Base-by-base conservation (phyloP, 1,140 invertebrate species). In the Scaptomyza hsui region DNA sequence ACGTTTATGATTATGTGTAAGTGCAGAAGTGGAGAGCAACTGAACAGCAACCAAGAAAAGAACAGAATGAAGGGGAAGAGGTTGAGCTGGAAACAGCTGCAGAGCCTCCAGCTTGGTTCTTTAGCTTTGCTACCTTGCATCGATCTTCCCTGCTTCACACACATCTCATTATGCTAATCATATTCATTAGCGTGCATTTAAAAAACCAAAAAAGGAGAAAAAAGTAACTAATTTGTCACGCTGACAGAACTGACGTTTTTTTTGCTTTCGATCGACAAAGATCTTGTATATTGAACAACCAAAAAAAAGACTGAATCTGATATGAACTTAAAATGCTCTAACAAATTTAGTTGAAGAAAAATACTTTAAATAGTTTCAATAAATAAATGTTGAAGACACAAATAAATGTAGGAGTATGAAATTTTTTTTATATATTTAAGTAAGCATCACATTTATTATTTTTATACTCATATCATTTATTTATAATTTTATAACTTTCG, bases 1-100 rank as follows among this genome's bases (percentile, higher is more conserved):
- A 75, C 82, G 78, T 53, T 86, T 86, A 81, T 86, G 81, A 81
- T 86, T 81, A 78, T 77, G 82, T 86, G 73, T 86, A 85, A 86
- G 82, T 78, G 74, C 82, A 60, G 56, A 47, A 67, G 44, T 16
- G 44, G 61, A 42, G 53, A 42, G 7, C 32, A 35, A n/a, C n/a
- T n/a, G n/a, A n/a, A n/a, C n/a, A n/a, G n/a, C n/a, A n/a, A n/a
- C 15, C 69, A 75, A 32, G 12, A 61, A 47, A 3, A 21, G 26
- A 37, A 49, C 21, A 51, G 32, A 41, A 15, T 48, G 29, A 24
- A 57, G n/a, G 29, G 35, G 4, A 12, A 16, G 18, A 19, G 44
- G 13, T 5, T 18, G 32, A 49, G 44, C 42, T 49, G 35, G 12
- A 29, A 0, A 29, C 44, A 60, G 51, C 41, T 21, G 26, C 15